phyloP scores from a whole-genome alignment of 2,113 vertebrate genomes.

The Suncus etruscus region DNA sequence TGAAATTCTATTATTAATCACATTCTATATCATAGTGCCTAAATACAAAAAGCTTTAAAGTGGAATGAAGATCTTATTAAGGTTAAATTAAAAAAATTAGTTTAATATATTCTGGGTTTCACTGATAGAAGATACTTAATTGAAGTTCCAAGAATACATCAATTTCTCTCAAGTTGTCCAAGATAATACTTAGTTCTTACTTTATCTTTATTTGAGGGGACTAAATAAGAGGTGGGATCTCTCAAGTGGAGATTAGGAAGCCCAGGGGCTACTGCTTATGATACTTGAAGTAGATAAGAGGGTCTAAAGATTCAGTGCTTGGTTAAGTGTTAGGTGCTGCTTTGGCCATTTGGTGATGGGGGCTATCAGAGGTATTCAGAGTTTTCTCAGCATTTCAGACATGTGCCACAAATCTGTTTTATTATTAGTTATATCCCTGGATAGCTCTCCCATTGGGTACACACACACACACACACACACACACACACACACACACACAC shows the following conservation, averaged over 20 bases:
- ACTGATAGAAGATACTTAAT: not conserved
- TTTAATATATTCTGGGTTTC: not conserved
- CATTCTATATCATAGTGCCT: not conserved
- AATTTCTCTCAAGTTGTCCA: conserved; percentile 32
- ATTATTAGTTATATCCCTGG: not conserved
- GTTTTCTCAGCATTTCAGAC: not conserved
- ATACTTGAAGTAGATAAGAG: no score
- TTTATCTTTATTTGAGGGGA: no score
- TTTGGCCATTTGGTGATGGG: no score
- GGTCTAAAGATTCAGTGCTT: no score
- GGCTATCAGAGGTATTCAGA: no score
- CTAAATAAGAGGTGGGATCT: no score
- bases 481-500: no score
- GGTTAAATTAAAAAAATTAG: conserved; percentile 32
- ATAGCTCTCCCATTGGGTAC: not conserved
- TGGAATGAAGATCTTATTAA: not conserved
- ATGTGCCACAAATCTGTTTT: not conserved
- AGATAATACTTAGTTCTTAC: not conserved
- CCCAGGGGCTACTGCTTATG: no score
- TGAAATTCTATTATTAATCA: no score
- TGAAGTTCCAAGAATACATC: not conserved
- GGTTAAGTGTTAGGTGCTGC: no score
- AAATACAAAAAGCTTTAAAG: not conserved
- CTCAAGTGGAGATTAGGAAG: no score
- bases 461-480: not conserved